Percentiles rank a stretch among this genome's conserved stretches.
These are phyloP conservation scores for Zonotrichia albicollis DNA, from an alignment of 2,797 vertebrate species.

Conservation along the genomic window DNA sequence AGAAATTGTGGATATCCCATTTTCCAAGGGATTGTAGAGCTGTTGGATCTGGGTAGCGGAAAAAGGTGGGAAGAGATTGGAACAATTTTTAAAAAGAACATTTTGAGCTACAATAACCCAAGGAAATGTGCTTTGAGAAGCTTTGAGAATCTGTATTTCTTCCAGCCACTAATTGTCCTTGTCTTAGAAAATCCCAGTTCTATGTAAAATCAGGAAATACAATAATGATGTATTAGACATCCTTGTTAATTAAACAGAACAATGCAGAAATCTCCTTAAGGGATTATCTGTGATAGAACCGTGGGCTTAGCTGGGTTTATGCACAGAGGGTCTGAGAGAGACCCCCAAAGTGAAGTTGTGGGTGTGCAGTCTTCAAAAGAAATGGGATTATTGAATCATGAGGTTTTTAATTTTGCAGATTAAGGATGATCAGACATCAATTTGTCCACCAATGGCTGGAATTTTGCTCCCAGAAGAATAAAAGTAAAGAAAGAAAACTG, in stretches of 20 bases:
- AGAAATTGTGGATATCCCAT: background rate
- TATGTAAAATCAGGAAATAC: background rate
- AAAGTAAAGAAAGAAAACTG: background rate
- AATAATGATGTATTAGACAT: background rate
- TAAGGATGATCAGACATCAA: background rate
- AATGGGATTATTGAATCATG: background rate
- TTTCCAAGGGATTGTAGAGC: background rate
- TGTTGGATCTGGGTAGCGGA: background rate
- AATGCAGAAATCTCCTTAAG: background rate
- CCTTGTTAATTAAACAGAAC: slow-evolving; percentile 12
- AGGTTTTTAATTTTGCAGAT: background rate
- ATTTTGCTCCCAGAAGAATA: background rate
- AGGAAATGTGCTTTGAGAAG: background rate
- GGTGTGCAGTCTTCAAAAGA: background rate
- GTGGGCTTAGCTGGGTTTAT: background rate
- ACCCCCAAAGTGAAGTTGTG: background rate
- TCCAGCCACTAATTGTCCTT: background rate
- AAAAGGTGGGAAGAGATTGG: background rate
- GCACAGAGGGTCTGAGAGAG: background rate
- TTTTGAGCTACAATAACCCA: background rate
- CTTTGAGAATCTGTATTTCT: background rate
- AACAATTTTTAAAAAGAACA: accelerated
- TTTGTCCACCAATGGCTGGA: background rate
- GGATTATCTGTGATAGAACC: background rate
- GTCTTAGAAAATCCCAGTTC: background rate